These are phyloP conservation scores for Hyles vespertilio DNA, from an alignment of 1,140 invertebrate genomes.

Conservation along the genomic window DNA sequence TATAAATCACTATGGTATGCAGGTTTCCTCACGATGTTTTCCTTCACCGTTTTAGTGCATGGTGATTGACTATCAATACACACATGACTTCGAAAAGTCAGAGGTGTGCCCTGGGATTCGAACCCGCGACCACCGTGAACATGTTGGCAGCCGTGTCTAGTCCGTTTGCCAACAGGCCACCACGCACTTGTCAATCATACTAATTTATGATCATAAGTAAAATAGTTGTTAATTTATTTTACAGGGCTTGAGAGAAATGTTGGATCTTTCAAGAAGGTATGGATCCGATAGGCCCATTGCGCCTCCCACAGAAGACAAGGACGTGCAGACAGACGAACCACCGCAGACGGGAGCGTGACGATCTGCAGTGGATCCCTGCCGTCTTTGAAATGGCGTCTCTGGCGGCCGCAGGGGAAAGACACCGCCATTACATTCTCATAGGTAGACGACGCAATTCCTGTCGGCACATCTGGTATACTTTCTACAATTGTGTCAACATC, in stretches of 20 bases:
- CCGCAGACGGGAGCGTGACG: slow-evolving; percentile 58
- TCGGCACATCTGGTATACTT: slow-evolving; percentile 30
- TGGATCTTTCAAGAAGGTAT: slow-evolving; percentile 81
- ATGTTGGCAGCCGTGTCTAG: too few species aligned
- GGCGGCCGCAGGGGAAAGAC: slow-evolving; percentile 27
- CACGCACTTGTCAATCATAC: too few species aligned
- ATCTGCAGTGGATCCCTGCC: slow-evolving; percentile 36
- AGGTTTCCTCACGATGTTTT: too few species aligned
- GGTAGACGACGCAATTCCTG: slow-evolving; percentile 26
- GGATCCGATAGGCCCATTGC: slow-evolving; percentile 73
- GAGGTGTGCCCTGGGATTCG: too few species aligned
- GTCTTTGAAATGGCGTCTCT: slow-evolving; percentile 34
- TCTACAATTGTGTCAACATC: not conserved
- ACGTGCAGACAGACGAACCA: slow-evolving; percentile 78
- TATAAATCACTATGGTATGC: too few species aligned
- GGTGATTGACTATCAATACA: too few species aligned
- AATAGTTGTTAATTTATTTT: slow-evolving; percentile 7
- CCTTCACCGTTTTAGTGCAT: too few species aligned
- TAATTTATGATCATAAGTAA: too few species aligned
- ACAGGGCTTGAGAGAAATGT: slow-evolving; percentile 82
- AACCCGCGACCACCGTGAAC: too few species aligned
- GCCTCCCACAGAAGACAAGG: slow-evolving; percentile 77
- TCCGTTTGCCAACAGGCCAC: too few species aligned
- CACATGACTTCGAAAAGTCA: too few species aligned
- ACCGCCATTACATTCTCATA: slow-evolving; percentile 16